Evolutionary conservation across 2,113 vertebrate species (phyloP), one percentile per base, ranked within the genome.

Genomic region (Potamarius usumacintae): DNA sequence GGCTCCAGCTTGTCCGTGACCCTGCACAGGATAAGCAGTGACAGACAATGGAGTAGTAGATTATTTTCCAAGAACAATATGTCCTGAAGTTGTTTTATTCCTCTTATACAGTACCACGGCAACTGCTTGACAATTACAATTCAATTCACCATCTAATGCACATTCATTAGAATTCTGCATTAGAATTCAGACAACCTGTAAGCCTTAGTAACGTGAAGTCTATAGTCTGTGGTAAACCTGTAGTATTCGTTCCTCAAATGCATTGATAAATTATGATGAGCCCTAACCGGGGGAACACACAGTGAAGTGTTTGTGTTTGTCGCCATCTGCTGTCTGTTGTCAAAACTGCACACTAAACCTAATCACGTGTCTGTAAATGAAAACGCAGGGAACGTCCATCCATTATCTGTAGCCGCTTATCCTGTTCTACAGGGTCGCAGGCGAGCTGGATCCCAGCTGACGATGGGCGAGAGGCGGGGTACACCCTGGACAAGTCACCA

Each of bases 241-340:
- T 10, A 15, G 15, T 84, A 5, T 53, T 55, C 58, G 42, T 55
- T 67, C 25, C 10, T 86, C n/a, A 34, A 79, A 30, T 8, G 14
- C 7, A 5, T 1, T 4, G 15, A 65, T 11, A 20, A 34, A 65
- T 79, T 7, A 25, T 30, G 30, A 63, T 20, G 84, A 78, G 48
- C 84, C 84, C 84, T 63, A 63, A 85, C 25, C 1, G 1, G 34
- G 34, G 17, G 6, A 11, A 62, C 17, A 6, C 5, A 12, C 7
- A 42, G 71, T 18, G 1, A 85, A 65, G 1, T 30, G n/a, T 63
- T 79, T 52, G 85, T 67, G 85, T 79, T 86, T 86, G 85, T 86
- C 85, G 60, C 85, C 85, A 67, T 80, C 85, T 80, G 74, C 48
- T 67, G 74, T 1, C 5, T 11, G 1, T 3, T 12, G n/a, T 50